Percentiles rank a stretch among this genome's conserved stretches.
phyloP scores from a whole-genome alignment of 2,888 invertebrate genomes.

The Noctua fimbriata region DNA sequence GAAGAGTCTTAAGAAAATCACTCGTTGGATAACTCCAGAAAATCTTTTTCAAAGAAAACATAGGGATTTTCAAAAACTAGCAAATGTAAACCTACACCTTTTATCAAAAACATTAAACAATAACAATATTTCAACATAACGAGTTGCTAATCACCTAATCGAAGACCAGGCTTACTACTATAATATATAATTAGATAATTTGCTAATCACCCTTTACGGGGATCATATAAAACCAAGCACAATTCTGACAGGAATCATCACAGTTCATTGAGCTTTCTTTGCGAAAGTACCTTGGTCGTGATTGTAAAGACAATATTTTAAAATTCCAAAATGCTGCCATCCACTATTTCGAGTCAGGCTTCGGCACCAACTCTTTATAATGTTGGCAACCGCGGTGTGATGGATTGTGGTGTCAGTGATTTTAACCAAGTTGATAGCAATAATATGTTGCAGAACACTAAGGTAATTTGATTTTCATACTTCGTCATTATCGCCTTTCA shows the following conservation, averaged over 20 bases:
- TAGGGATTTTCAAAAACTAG: background rate
- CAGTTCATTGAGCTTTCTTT: slow-evolving; percentile 71
- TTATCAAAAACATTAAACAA: background rate
- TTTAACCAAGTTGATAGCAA: slow-evolving; percentile 67
- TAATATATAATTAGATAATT: no score
- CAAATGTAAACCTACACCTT: background rate
- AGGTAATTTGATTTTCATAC: slow-evolving; percentile 67
- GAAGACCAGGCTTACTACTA: slow-evolving; percentile 55
- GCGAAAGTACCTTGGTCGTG: slow-evolving; percentile 48
- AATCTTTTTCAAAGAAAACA: background rate
- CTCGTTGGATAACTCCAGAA: background rate
- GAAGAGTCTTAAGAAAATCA: background rate
- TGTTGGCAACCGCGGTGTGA: slow-evolving; percentile 27
- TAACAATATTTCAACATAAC: slow-evolving; percentile 51
- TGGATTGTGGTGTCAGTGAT: slow-evolving; percentile 39
- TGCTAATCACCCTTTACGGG: slow-evolving; percentile 69
- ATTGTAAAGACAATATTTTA: background rate
- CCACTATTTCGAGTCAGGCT: slow-evolving; percentile 48
- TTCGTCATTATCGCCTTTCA: background rate
- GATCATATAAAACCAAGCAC: slow-evolving; percentile 76
- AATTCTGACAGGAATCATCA: slow-evolving; percentile 70
- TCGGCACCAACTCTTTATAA: slow-evolving; percentile 42
- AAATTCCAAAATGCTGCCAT: slow-evolving; percentile 62
- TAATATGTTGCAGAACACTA: slow-evolving; percentile 58
- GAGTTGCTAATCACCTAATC: slow-evolving; percentile 67